Evolutionary conservation across 2,113 vertebrate species (phyloP).

Genomic region (Mesoclemmys tuberculata): DNA sequence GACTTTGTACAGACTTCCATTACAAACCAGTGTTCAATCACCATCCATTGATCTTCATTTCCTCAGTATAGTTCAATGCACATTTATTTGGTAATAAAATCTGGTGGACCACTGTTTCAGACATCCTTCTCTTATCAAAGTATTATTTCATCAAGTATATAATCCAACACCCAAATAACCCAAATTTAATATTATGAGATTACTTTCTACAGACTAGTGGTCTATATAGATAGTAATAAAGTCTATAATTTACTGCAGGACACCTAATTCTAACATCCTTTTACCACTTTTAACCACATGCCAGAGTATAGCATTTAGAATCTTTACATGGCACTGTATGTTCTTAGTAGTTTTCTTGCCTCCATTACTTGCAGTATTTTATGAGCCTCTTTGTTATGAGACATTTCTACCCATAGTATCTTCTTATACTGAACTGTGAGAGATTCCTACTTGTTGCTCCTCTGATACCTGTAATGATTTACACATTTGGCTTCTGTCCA

Average conservation of each 20-base stretch:
- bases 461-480: constrained; percentile 15
- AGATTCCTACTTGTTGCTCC: not conserved
- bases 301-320: constrained; percentile 4
- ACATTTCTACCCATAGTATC: constrained; percentile 29
- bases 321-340: not conserved
- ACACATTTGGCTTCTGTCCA: constrained; percentile 26
- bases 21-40: not conserved
- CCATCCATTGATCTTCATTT: not conserved
- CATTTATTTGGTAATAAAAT: not conserved
- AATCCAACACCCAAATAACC: not conserved
- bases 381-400: constrained; percentile 10
- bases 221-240: not conserved
- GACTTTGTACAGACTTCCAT: not conserved
- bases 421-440: constrained; percentile 40
- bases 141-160: not conserved
- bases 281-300: not conserved
- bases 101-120: not conserved
- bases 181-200: not conserved
- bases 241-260: constrained; percentile 24
- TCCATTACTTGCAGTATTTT: constrained; percentile 47
- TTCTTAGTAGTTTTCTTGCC: constrained; percentile 33
- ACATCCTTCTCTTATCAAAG: not conserved
- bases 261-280: not conserved
- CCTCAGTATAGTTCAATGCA: not conserved
- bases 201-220: not conserved